phyloP scores from a whole-genome alignment of 2,797 vertebrate species.

The Notamacropus eugenii region DNA sequence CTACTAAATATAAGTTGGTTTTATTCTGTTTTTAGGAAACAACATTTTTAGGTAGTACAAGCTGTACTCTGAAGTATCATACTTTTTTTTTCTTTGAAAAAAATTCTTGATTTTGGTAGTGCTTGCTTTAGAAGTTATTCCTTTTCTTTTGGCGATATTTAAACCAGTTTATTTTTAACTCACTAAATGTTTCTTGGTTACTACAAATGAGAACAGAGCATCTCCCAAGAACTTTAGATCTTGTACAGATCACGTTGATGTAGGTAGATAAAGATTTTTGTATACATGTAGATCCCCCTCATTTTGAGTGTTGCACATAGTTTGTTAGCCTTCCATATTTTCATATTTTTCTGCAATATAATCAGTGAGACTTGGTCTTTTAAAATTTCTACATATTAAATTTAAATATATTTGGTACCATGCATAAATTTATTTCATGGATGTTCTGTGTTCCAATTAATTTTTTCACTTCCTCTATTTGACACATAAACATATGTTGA shows the following conservation, averaged over 20 bases:
- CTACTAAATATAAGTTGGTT: slow-evolving; percentile 51
- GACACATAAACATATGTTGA: background rate
- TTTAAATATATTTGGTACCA: slow-evolving; percentile 47
- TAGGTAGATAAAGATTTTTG: slow-evolving; percentile 52
- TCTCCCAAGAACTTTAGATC: slow-evolving; percentile 40
- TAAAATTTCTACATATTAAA: slow-evolving; percentile 54
- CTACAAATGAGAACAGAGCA: slow-evolving; percentile 34
- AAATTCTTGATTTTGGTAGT: slow-evolving; percentile 29
- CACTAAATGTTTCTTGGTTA: slow-evolving; percentile 57
- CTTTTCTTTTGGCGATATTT: slow-evolving; percentile 46
- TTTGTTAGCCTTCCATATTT: slow-evolving; percentile 49
- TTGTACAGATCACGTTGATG: background rate
- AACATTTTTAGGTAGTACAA: slow-evolving; percentile 41
- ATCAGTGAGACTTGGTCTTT: slow-evolving; percentile 36
- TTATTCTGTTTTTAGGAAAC: slow-evolving; percentile 58
- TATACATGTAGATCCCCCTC: slow-evolving; percentile 7
- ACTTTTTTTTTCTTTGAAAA: slow-evolving; percentile 39
- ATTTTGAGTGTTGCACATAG: slow-evolving; percentile 50
- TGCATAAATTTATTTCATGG: slow-evolving; percentile 41
- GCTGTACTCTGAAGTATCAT: slow-evolving; percentile 55
- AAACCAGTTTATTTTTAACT: slow-evolving; percentile 52
- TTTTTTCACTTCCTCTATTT: slow-evolving; percentile 53
- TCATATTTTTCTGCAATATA: slow-evolving; percentile 22
- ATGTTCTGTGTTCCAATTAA: slow-evolving; percentile 22
- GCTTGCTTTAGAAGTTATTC: background rate